Evolutionary conservation across 2,113 vertebrate species (phyloP).

Genomic region (Triplophysa rosa): DNA sequence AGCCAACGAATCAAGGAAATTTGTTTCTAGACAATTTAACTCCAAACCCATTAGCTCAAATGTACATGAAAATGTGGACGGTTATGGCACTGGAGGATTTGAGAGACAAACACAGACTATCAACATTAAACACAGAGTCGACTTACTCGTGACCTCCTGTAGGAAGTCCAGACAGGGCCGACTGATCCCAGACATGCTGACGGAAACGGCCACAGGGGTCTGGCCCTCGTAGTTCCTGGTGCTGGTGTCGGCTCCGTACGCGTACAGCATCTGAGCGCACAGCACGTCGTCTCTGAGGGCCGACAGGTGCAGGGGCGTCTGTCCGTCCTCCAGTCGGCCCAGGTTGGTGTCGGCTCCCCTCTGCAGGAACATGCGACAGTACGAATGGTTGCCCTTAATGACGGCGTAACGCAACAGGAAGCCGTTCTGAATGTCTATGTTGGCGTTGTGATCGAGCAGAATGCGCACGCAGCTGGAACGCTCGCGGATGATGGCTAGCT

Average conservation of each 20-base stretch:
- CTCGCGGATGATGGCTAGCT: slow-evolving; percentile 97
- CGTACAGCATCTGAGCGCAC: slow-evolving; percentile 94
- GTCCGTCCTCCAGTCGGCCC: slow-evolving; percentile 92
- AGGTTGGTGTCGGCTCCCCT: slow-evolving; percentile 96
- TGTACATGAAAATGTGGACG: neutral
- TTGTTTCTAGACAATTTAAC: too few relatives aligned
- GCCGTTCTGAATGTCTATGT: slow-evolving; percentile 98
- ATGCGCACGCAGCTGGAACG: slow-evolving; percentile 96
- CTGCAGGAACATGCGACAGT: slow-evolving; percentile 99
- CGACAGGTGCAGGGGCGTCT: slow-evolving; percentile 95
- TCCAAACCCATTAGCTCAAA: neutral
- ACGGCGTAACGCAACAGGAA: slow-evolving; percentile 96
- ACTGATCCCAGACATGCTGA: slow-evolving; percentile 91
- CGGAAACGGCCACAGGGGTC: slow-evolving; percentile 92
- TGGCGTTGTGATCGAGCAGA: slow-evolving; percentile 95
- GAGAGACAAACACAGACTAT: neutral
- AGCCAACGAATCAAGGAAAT: too few relatives aligned
- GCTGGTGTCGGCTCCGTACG: slow-evolving; percentile 94
- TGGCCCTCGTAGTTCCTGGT: slow-evolving; percentile 97
- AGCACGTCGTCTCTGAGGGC: slow-evolving; percentile 93
- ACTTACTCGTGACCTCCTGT: slow-evolving; percentile 97
- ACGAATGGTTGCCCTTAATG: slow-evolving; percentile 97
- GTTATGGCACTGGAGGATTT: neutral
- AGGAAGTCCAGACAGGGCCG: slow-evolving; percentile 97
- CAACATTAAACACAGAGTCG: neutral